phyloP scores from a whole-genome alignment of 2,797 vertebrate species.

The Mus spretus region DNA sequence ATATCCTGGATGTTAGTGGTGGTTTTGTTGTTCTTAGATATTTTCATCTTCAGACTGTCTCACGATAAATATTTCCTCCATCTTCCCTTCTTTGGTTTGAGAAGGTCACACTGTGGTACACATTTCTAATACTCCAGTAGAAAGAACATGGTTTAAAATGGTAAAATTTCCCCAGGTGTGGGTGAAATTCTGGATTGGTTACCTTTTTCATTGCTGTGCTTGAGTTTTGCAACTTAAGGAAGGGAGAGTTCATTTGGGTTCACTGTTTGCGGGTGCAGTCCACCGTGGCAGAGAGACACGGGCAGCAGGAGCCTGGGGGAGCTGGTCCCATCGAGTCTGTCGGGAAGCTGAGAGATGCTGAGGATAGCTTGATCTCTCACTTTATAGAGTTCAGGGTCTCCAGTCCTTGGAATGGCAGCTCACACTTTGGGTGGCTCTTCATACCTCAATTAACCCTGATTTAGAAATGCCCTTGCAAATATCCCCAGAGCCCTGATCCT shows the following conservation, averaged over 20 bases:
- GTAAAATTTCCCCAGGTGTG: constrained; percentile 94
- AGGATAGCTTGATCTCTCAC: neutral
- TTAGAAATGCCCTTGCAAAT: neutral
- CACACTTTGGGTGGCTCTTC: neutral
- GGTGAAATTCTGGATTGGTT: constrained; percentile 81
- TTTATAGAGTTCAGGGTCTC: neutral
- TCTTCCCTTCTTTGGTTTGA: neutral
- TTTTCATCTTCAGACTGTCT: neutral
- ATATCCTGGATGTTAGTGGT: neutral
- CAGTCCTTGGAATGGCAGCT: neutral
- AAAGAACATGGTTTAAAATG: constrained; percentile 97
- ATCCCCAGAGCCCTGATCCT: no score
- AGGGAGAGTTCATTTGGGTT: neutral
- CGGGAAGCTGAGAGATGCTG: neutral
- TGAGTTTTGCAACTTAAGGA: neutral
- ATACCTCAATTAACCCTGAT: neutral
- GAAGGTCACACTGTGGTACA: neutral
- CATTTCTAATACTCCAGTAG: constrained; percentile 92
- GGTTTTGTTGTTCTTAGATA: constrained; percentile 82
- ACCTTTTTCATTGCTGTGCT: neutral
- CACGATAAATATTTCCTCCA: neutral
- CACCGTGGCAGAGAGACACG: neutral
- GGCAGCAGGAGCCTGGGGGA: neutral
- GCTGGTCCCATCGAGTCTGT: neutral
- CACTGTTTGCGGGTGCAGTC: neutral